Base-by-base conservation (phyloP, 2,888 invertebrate genomes). In the Cerastoderma edule region DNA sequence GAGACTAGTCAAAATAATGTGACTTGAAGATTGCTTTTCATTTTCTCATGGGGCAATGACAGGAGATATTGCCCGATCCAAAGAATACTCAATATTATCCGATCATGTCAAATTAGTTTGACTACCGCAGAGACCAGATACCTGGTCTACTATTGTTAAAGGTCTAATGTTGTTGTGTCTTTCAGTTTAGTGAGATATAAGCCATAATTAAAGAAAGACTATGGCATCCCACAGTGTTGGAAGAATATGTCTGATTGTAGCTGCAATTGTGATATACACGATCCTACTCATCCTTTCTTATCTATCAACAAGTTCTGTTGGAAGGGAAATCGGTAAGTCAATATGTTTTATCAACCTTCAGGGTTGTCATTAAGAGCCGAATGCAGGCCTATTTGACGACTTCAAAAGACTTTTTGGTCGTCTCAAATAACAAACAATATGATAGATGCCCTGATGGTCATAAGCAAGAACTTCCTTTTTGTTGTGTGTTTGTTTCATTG, bases 241-340 rank as follows among this genome's bases (percentile, higher is more conserved):
- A 1, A 32, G 57, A 19, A 57, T 57, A n/a, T 30, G 32, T 28
- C n/a, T 57, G 4, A 57, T 57, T 33, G 57, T 30, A 19, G 57
- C 28, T 0, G 33, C 57, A 32, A 5, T 57, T 16, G 32, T 57
- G 57, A n/a, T 57, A 8, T 57, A 57, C 28, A 28, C 33, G 3
- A 57, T 57, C n/a, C 24, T 28, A 3, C 57, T 57, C 32, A 28
- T 57, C 57, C 32, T 57, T 28, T 57, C 57, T 19, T 57, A 32
- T 22, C 33, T 57, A 13, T 57, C 57, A 57, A 33, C 57, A 32
- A 57, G 33, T 33, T n/a, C 32, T 22, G 8, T 57, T 16, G 57
- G 57, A 1, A 2, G 57, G 28, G 57, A 57, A n/a, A 57, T 57
- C n/a, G 57, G 57, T 57, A 57, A 32, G 57, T 57, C 13, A 22